These are phyloP conservation scores for Vidua chalybeata DNA, from an alignment of 2,113 vertebrate genomes.

Conservation along the genomic window DNA sequence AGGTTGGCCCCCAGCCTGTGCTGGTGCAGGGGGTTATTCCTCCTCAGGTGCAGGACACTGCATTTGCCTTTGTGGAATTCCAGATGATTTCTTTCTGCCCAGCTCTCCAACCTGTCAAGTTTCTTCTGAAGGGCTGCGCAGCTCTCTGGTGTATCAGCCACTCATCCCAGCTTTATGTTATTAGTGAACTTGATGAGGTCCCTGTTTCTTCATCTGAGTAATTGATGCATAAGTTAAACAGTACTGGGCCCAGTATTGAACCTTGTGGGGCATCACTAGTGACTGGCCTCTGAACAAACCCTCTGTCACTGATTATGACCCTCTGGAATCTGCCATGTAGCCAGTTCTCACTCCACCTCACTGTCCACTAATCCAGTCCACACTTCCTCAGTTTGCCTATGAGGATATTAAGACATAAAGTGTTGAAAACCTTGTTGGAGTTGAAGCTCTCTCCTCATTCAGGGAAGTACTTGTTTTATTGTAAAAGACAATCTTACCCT, in stretches of 20 bases:
- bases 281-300: neutral
- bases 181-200: neutral
- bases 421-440: neutral
- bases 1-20: neutral
- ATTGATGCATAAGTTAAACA: neutral
- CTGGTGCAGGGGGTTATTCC: neutral
- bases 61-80: neutral
- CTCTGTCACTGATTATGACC: neutral
- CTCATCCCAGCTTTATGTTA: neutral
- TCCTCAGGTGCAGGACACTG: neutral
- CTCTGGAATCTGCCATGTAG: neutral
- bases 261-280: neutral
- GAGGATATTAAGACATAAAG: neutral
- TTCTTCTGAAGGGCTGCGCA: neutral
- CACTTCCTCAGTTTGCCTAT: neutral
- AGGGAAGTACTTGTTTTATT: neutral
- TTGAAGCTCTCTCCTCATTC: neutral
- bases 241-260: neutral
- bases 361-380: neutral
- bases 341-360: neutral
- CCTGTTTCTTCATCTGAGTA: neutral
- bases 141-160: neutral
- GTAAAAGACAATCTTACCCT: neutral
- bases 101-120: neutral
- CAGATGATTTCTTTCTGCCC: neutral